Base-by-base conservation (phyloP, 2,888 invertebrate species). In the Heliconius cydno region DNA sequence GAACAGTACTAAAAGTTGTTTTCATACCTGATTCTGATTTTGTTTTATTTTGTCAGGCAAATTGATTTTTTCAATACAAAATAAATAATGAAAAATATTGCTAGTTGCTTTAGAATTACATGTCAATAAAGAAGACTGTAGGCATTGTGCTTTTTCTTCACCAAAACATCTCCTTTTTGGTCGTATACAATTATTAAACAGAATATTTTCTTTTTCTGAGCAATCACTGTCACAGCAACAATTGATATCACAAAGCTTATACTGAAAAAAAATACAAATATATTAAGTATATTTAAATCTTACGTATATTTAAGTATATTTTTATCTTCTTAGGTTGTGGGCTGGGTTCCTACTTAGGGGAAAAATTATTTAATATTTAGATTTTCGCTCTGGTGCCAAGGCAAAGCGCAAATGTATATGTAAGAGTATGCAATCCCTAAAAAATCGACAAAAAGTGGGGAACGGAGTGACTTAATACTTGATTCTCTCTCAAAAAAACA, bases 141-240 rank as follows among this genome's bases (percentile, higher is more conserved):
- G 75, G 34, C 60, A 66, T 41, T 68, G 66, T 25, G 34, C 3
- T 41, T 19, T 81, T 19, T 78, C 65, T 38, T 52, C 38, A 68
- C 68, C 34, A 34, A 65, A 52, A 52, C 76, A 79, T 70, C 67
- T 79, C 79, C 91, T 89, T 75, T 89, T 73, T 15, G 73, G 57
- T 34, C 38, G 30, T 38, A 7, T 86, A 88, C 98, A 98, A 80
- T 92, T 88, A 28, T 95, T 94, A 90, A 98, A 97, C 4, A 96
- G 92, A 79, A 90, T 87, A 80, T 94, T 93, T 85, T 98, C 96
- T 76, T 92, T 91, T 41, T 92, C 90, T 15, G 95, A 92, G 87
- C 98, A 98, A 85, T 98, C 97, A 72, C 86, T 87, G 89, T 98
- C 98, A 90, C 98, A 98, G 88, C 98, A 98, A 88, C 98, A 98